These are phyloP conservation scores for Sarcophaga variegata DNA, from an alignment of 2,888 invertebrate genomes.

Conservation along the genomic window DNA sequence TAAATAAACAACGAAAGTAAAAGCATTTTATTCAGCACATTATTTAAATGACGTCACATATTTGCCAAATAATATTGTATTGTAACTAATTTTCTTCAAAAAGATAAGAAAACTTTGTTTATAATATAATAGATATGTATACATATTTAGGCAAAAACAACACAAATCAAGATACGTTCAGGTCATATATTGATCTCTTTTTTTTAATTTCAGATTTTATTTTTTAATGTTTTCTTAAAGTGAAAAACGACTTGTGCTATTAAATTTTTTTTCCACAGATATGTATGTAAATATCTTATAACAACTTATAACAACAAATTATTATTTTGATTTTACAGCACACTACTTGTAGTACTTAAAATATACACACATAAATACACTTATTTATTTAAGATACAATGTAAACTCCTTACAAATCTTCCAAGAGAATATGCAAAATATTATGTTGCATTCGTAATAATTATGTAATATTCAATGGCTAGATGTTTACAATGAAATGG, in stretches of 20 bases:
- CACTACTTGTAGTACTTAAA: slow-evolving; percentile 45
- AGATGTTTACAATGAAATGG: slow-evolving; percentile 41
- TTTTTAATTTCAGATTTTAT: no score
- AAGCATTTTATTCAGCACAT: slow-evolving; percentile 40
- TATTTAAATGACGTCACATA: slow-evolving; percentile 1
- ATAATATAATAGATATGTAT: neutral
- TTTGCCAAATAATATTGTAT: no score
- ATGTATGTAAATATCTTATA: no score
- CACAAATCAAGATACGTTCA: no score
- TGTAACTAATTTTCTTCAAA: no score
- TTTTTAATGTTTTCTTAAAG: no score
- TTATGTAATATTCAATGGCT: slow-evolving; percentile 1
- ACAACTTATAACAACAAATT: no score
- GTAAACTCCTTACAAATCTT: neutral
- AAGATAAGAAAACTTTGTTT: no score
- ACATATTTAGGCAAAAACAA: neutral
- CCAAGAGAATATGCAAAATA: neutral
- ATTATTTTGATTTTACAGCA: slow-evolving; percentile 22
- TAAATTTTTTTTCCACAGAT: no score
- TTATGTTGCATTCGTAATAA: neutral
- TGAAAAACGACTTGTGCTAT: no score
- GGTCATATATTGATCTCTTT: no score
- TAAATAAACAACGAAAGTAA: slow-evolving; percentile 48
- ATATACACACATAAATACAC: neutral
- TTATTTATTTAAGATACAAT: neutral